Evolutionary conservation across 2,888 invertebrate genomes (phyloP), one percentile per base, ranked within the genome.

Genomic region (Papilio protenor): DNA sequence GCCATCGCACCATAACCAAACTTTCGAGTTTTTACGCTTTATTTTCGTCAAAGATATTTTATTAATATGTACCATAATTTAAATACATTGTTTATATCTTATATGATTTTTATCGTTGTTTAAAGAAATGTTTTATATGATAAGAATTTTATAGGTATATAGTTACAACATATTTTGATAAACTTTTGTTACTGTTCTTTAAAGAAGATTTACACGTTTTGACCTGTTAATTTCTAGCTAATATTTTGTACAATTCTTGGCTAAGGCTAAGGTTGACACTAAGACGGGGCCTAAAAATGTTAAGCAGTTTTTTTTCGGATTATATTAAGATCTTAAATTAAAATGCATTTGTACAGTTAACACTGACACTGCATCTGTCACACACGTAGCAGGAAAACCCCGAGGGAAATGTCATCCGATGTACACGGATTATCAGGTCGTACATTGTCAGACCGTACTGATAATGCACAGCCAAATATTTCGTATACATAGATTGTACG

Each of bases 1-100:
- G 91, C 94, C 92, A 94, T 93, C 92, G 88, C 87, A 87, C 89
- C 91, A 92, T 91, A 92, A 86, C 91, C 90, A 87, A 87, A 69
- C 81, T 79, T 78, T 81, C 79, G 75, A 83, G 83, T 87, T 87
- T 80, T 80, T 76, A 75, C 74, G 71, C 71, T 75, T 64, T 55
- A 27, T 59, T 70, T 47, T 23, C 16, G 69, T 66, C 70, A 76
- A 76, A 72, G 71, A 45, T n/a, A 52, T 21, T 70, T 27, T 40
- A 18, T 18, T 33, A 49, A 71, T 61, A 23, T n/a, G 1, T 6
- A 23, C 12, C n/a, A 52, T 18, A 6, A 52, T 33, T 33, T 2
- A 33, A 33, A 33, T 33, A 5, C 33, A n/a, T 52, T 52, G 52
- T 16, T 18, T 16, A 18, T 57, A 11, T 14, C 49, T 12, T 0